These are phyloP conservation scores for Rafetus swinhoei DNA, from an alignment of 2,113 vertebrate genomes.

Conservation along the genomic window DNA sequence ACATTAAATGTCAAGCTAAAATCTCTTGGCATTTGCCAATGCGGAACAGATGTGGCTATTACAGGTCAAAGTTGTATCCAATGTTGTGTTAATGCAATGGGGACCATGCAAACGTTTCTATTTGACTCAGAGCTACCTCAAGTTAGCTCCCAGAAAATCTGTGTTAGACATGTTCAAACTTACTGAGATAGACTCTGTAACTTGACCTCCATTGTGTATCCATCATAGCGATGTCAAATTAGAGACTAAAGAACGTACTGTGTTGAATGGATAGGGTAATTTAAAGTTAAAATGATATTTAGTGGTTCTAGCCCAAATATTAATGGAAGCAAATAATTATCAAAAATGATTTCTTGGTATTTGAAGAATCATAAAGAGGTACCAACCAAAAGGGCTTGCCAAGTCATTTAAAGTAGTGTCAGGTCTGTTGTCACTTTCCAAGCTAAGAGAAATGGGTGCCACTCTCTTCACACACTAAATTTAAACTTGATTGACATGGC, in stretches of 20 bases:
- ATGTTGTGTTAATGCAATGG: neutral
- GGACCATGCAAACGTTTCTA: neutral
- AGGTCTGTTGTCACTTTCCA: neutral
- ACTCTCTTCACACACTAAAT: accelerated
- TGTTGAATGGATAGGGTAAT: neutral
- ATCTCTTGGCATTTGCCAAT: neutral
- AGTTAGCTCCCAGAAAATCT: neutral
- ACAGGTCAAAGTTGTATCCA: neutral
- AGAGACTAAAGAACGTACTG: neutral
- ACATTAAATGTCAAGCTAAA: constrained; percentile 32
- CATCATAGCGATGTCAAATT: neutral
- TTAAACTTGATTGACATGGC: too few relatives aligned
- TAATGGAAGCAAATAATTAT: neutral
- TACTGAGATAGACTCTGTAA: neutral
- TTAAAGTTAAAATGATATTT: neutral
- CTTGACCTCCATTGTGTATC: accelerated
- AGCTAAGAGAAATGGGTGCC: neutral
- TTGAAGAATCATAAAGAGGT: neutral
- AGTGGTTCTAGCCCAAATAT: neutral
- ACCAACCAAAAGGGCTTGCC: neutral
- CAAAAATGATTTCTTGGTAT: neutral
- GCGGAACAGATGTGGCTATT: neutral
- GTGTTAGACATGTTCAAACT: neutral
- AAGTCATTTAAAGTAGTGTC: neutral
- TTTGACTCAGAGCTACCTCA: neutral